phyloP scores from a whole-genome alignment of 2,797 vertebrate genomes.

The Cyclopterus lumpus region DNA sequence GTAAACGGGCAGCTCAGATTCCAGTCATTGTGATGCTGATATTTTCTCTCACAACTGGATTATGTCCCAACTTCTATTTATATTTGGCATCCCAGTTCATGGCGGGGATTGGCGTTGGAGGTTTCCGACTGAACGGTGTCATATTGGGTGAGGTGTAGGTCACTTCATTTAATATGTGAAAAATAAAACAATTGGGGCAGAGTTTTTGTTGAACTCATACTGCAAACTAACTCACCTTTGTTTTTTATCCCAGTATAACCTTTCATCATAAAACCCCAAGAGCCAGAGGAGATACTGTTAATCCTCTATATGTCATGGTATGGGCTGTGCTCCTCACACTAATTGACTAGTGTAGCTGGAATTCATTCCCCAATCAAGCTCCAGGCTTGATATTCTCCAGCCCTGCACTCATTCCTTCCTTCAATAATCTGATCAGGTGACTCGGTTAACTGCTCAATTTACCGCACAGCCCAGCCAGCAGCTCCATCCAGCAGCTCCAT shows the following conservation, averaged over 20 bases:
- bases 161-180: neutral
- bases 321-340: too few relatives aligned
- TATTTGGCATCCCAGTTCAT: conserved; percentile 84
- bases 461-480: too few relatives aligned
- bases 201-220: neutral
- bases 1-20: conserved; percentile 76
- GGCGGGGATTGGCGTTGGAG: conserved; percentile 76
- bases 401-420: too few relatives aligned
- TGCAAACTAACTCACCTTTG: neutral
- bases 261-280: neutral
- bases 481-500: too few relatives aligned
- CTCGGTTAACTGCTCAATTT: too few relatives aligned
- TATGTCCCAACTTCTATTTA: conserved; percentile 81
- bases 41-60: conserved; percentile 77
- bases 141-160: conserved; percentile 78
- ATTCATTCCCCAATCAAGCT: too few relatives aligned
- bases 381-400: too few relatives aligned
- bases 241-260: neutral
- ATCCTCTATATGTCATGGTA: too few relatives aligned
- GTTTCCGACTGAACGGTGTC: conserved; percentile 76
- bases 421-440: too few relatives aligned
- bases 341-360: too few relatives aligned
- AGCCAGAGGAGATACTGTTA: neutral
- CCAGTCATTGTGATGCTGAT: conserved; percentile 76
- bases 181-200: neutral